Percentiles rank a stretch among this genome's conserved stretches.
phyloP scores from a whole-genome alignment of 1,140 invertebrate genomes.

The Leptinotarsa texana region DNA sequence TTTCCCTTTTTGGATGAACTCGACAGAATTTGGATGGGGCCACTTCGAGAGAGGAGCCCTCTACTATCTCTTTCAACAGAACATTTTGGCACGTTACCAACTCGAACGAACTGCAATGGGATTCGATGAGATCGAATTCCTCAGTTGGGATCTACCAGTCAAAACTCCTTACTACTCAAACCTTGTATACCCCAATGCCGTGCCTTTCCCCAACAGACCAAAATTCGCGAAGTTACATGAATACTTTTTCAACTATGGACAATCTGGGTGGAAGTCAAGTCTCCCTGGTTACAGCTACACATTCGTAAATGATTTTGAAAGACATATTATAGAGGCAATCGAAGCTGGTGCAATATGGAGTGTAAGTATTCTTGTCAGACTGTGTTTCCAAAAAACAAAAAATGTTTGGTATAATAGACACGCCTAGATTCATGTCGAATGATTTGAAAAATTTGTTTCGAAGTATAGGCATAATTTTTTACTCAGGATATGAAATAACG shows the following conservation, averaged over 20 bases:
- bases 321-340: conserved; percentile 65
- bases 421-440: too few relatives aligned
- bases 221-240: conserved; percentile 54
- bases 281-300: conserved; percentile 43
- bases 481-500: too few relatives aligned
- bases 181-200: conserved; percentile 67
- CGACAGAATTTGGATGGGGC: conserved; percentile 56
- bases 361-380: conserved; percentile 48
- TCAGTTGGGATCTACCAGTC: conserved; percentile 61
- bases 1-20: conserved; percentile 67
- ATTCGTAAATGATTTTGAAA: conserved; percentile 59
- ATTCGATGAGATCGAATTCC: conserved; percentile 62
- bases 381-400: neutral
- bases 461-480: too few relatives aligned
- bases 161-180: conserved; percentile 68
- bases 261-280: conserved; percentile 30
- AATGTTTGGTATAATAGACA: too few relatives aligned
- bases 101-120: conserved; percentile 69
- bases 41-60: conserved; percentile 65
- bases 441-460: too few relatives aligned
- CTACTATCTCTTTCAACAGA: conserved; percentile 65
- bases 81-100: conserved; percentile 68
- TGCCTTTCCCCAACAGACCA: conserved; percentile 66
- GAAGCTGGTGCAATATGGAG: conserved; percentile 63
- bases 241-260: conserved; percentile 48